These are phyloP conservation scores for Sebastes oblongus DNA, from an alignment of 2,797 vertebrate species.

Conservation along the genomic window DNA sequence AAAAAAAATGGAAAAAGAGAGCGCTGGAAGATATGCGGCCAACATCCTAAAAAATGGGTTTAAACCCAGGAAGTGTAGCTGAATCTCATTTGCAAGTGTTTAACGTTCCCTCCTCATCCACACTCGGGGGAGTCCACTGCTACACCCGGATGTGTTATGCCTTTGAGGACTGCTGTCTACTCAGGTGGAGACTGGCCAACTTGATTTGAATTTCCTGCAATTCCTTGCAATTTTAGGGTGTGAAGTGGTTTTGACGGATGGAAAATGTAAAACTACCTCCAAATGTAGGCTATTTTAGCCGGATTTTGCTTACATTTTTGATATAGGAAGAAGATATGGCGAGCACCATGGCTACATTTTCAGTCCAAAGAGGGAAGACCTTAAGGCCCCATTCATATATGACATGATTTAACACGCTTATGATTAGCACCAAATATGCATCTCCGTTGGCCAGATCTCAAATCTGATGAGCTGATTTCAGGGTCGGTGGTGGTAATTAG, in stretches of 20 bases:
- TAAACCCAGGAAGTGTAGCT: constrained; percentile 15
- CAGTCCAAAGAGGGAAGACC: not conserved
- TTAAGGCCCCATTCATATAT: not conserved
- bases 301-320: not conserved
- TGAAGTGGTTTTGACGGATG: not conserved
- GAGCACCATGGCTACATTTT: not conserved
- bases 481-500: not conserved
- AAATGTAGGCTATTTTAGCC: not conserved
- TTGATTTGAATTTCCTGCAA: not conserved
- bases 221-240: constrained; percentile 8
- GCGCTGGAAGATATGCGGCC: not conserved
- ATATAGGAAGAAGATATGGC: not conserved
- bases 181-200: not conserved
- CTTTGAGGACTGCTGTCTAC: constrained; percentile 26
- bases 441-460: not conserved
- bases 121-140: constrained; percentile 4
- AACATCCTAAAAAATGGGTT: constrained; percentile 15
- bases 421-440: not conserved
- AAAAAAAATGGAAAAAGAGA: not conserved
- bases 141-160: constrained; percentile 18
- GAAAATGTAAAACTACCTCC: not conserved
- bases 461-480: not conserved
- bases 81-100: constrained; percentile 54
- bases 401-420: not conserved
- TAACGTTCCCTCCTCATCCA: constrained; percentile 16